phyloP scores from a whole-genome alignment of 2,113 vertebrate genomes.

The Caranx ignobilis region DNA sequence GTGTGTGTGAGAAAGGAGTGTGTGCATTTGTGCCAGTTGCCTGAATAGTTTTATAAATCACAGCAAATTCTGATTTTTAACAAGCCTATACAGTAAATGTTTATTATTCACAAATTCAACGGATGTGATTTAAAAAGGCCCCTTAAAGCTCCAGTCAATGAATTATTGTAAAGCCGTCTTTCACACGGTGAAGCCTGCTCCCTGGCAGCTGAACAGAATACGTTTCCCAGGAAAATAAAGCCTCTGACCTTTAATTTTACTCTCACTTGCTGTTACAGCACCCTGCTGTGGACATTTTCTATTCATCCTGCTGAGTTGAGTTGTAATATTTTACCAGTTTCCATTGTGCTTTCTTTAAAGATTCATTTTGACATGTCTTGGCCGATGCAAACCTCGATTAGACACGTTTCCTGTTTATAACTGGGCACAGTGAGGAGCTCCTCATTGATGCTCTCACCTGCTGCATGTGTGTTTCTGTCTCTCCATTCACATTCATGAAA shows the following conservation, averaged over 20 bases:
- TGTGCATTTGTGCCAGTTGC: conserved; percentile 43
- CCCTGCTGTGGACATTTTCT: conserved; percentile 16
- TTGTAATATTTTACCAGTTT: not conserved
- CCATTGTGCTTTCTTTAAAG: conserved; percentile 13
- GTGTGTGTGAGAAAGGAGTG: conserved; percentile 15
- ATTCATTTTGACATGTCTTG: conserved; percentile 27
- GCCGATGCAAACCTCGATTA: conserved; percentile 2
- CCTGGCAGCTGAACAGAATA: conserved; percentile 19
- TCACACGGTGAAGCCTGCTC: conserved; percentile 10
- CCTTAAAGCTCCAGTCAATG: not conserved
- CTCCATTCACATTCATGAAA: conserved; percentile 45
- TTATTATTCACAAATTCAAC: conserved; percentile 6
- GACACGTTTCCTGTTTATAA: conserved; percentile 44
- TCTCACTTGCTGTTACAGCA: conserved; percentile 1
- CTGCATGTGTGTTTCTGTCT: conserved; percentile 28
- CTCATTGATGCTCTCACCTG: conserved; percentile 35
- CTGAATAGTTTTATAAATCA: conserved; percentile 50
- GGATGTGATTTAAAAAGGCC: conserved; percentile 29
- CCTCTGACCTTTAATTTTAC: conserved; percentile 47
- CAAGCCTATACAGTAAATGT: conserved; percentile 31
- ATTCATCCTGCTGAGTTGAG: conserved; percentile 3
- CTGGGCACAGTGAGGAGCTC: conserved; percentile 19
- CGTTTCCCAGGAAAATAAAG: conserved; percentile 22
- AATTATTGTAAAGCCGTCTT: not conserved
- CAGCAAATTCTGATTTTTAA: conserved; percentile 67